Percentiles rank a stretch among this genome's conserved stretches.
phyloP scores from a whole-genome alignment of 2,888 invertebrate genomes.

The Fragum whitleyi region DNA sequence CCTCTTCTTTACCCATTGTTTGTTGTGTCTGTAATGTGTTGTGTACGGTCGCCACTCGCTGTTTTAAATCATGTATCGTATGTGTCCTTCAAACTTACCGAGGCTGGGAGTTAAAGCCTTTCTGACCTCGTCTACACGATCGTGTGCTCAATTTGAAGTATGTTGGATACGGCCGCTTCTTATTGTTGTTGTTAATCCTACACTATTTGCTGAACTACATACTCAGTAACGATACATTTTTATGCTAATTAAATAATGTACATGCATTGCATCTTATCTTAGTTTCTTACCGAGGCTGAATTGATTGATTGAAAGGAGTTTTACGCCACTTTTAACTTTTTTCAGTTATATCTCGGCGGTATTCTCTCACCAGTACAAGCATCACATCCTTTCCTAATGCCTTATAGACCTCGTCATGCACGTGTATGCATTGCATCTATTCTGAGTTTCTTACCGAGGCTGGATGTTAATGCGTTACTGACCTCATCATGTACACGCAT shows the following conservation, averaged over 20 bases:
- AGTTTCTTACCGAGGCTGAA: too few relatives aligned
- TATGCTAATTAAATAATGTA: too few relatives aligned
- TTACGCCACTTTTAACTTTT: too few relatives aligned
- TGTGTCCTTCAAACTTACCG: background rate
- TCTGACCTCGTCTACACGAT: slow-evolving; percentile 47
- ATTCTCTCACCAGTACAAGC: too few relatives aligned
- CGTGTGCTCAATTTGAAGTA: slow-evolving; percentile 45
- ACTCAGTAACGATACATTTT: too few relatives aligned
- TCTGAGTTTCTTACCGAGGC: slow-evolving; percentile 20
- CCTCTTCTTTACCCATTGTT: slow-evolving; percentile 48
- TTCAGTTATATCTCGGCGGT: too few relatives aligned
- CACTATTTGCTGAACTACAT: too few relatives aligned
- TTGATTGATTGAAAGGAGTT: too few relatives aligned
- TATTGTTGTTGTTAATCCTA: slow-evolving; percentile 41
- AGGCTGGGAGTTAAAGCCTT: slow-evolving; percentile 30
- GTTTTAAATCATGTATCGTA: slow-evolving; percentile 42
- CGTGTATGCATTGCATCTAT: too few relatives aligned
- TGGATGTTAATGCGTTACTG: slow-evolving; percentile 38
- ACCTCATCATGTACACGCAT: slow-evolving; percentile 49
- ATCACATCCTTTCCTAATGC: too few relatives aligned
- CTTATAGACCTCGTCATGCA: too few relatives aligned
- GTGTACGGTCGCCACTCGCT: slow-evolving; percentile 51
- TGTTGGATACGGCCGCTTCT: slow-evolving; percentile 50
- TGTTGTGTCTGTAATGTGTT: slow-evolving; percentile 49
- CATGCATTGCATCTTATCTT: too few relatives aligned